Base-by-base conservation (phyloP, 2,888 invertebrate genomes). In the Colostygia pectinataria region DNA sequence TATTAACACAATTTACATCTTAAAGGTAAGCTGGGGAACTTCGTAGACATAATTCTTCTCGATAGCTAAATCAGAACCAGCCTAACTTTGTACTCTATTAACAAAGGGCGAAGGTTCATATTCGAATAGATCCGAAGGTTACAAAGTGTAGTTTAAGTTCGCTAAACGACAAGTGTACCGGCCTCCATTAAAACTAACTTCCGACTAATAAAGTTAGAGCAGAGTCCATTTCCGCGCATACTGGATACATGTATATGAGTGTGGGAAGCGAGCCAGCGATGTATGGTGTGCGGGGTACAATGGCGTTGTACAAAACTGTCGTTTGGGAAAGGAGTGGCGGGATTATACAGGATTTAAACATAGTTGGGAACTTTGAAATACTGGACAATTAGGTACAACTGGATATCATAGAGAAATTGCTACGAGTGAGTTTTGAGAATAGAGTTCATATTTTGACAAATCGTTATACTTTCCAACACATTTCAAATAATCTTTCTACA, bases 151-250 rank as follows among this genome's bases (percentile, higher is more conserved):
- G 54, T 58, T 51, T 53, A 55, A 56, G 60, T 57, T 55, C 46
- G 49, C 55, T 46, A 56, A 60, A 57, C 61, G 61, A 63, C 62
- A 65, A 61, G 63, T 63, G 60, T 61, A 65, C 65, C 61, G 56
- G 60, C 65, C 65, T 61, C 65, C 73, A 75, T 78, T 75, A 76
- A 74, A 77, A 74, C 74, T 75, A 68, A 73, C 72, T 67, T 65
- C 43, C 53, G 56, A 63, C 68, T 73, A 74, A 71, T 72, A 73
- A 76, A 78, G 68, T 74, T 71, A 63, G 66, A 71, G 75, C 74
- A 68, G 71, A 72, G 68, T 77, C 69, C 77, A 77, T 75, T 74
- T 66, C 72, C 60, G 68, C 56, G 66, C 62, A 57, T 65, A 66
- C 66, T 68, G 66, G 66, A 65, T 57, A 61, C 64, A 65, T 69